These are phyloP conservation scores for Eupithecia subumbrata DNA, from an alignment of 2,888 invertebrate species.

Conservation along the genomic window DNA sequence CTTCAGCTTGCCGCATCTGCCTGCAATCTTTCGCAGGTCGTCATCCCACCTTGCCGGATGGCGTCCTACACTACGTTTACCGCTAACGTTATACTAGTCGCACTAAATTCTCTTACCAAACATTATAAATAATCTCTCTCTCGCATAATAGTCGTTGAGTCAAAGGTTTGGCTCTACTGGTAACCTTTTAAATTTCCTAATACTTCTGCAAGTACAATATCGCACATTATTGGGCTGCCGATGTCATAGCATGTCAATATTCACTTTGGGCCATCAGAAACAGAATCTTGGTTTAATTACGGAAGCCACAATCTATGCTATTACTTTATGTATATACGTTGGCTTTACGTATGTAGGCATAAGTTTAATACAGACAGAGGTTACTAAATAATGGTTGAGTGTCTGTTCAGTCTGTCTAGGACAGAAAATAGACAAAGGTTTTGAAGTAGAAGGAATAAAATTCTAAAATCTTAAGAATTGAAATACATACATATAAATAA, in stretches of 20 bases:
- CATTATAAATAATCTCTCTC: neutral
- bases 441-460: no score
- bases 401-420: no score
- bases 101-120: neutral
- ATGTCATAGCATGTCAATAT: slow-evolving; percentile 17
- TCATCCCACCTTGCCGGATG: no score
- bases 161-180: neutral
- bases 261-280: neutral
- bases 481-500: no score
- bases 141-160: neutral
- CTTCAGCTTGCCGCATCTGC: no score
- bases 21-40: no score
- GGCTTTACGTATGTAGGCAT: neutral
- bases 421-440: no score
- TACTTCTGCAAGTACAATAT: neutral
- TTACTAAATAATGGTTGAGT: no score
- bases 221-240: slow-evolving; percentile 1
- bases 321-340: neutral
- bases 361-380: no score
- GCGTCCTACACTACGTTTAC: no score
- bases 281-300: neutral
- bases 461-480: no score
- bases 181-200: neutral
- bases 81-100: no score
- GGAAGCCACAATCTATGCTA: neutral